A percentile compares a stretch with the other conserved stretches of the same genome.
These are phyloP conservation scores for Lophius americanus DNA, from an alignment of 2,797 vertebrate genomes.

Conservation along the genomic window DNA sequence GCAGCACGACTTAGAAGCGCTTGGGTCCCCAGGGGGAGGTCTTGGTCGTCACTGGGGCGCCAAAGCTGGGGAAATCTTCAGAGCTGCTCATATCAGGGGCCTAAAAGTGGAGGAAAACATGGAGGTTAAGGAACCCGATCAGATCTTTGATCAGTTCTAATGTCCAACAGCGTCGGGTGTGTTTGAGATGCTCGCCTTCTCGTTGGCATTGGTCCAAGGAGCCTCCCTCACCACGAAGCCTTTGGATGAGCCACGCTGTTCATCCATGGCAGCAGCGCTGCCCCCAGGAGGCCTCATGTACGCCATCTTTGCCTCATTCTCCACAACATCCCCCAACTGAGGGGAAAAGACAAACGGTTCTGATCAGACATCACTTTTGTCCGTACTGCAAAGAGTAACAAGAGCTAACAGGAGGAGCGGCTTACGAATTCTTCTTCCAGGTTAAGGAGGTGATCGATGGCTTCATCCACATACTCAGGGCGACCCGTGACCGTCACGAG, in stretches of 20 bases:
- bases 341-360: background rate
- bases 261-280: slow-evolving; percentile 82
- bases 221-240: slow-evolving; percentile 98
- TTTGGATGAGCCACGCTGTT: slow-evolving; percentile 91
- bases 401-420: background rate
- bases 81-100: slow-evolving; percentile 99
- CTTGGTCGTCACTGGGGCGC: slow-evolving; percentile 92
- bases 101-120: slow-evolving; percentile 62
- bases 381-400: rapidly evolving
- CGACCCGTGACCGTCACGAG: slow-evolving; percentile 94
- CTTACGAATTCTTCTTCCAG: slow-evolving; percentile 98
- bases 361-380: background rate
- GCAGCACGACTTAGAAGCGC: slow-evolving; percentile 87
- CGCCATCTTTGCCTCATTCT: slow-evolving; percentile 93
- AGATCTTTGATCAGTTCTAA: background rate
- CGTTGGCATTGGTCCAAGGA: slow-evolving; percentile 90
- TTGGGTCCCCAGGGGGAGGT: slow-evolving; percentile 98
- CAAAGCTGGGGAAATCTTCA: slow-evolving; percentile 98
- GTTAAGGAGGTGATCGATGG: slow-evolving; percentile 97
- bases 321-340: slow-evolving; percentile 92
- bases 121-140: background rate
- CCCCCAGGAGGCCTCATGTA: slow-evolving; percentile 88
- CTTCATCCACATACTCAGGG: slow-evolving; percentile 97
- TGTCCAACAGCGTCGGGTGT: background rate
- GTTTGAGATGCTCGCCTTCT: slow-evolving; percentile 85